These are phyloP conservation scores for Drosophila conformis DNA, from an alignment of 2,888 invertebrate species.

Conservation along the genomic window DNA sequence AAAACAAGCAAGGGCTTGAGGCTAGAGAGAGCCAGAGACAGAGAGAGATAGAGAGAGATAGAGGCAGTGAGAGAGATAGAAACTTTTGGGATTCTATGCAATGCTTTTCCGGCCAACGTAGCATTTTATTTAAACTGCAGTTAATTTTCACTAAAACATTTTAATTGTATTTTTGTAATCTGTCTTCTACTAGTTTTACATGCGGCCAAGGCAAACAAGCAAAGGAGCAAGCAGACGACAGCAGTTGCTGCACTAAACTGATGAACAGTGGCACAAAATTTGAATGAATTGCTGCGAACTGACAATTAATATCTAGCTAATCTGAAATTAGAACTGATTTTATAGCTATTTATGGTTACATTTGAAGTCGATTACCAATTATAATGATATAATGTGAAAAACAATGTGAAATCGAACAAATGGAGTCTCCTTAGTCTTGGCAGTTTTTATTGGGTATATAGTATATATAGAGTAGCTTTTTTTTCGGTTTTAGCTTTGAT, in stretches of 20 bases:
- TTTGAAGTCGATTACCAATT: too few relatives aligned
- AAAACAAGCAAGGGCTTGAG: conserved; percentile 52
- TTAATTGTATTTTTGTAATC: conserved; percentile 81
- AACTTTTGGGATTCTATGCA: conserved; percentile 30
- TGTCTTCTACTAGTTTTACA: conserved; percentile 73
- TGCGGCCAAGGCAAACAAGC: conserved; percentile 44
- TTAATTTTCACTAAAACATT: conserved; percentile 80
- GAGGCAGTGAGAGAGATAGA: neutral
- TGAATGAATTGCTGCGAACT: neutral
- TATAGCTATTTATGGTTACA: too few relatives aligned
- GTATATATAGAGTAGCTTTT: neutral
- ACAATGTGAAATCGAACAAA: neutral
- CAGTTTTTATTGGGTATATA: neutral
- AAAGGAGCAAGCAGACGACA: conserved; percentile 38
- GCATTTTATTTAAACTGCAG: conserved; percentile 81
- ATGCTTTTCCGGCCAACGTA: conserved; percentile 60
- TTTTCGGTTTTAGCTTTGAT: too few relatives aligned
- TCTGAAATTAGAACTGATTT: neutral
- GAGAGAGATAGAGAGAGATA: neutral
- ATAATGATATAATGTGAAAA: neutral
- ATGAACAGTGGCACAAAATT: conserved; percentile 32
- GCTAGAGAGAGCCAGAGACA: neutral
- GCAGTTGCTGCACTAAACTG: conserved; percentile 9
- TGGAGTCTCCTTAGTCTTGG: neutral
- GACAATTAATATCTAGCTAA: neutral